Conservation (phyloP, 1,140 invertebrate species). For the Batillaria attramentaria region DNA sequence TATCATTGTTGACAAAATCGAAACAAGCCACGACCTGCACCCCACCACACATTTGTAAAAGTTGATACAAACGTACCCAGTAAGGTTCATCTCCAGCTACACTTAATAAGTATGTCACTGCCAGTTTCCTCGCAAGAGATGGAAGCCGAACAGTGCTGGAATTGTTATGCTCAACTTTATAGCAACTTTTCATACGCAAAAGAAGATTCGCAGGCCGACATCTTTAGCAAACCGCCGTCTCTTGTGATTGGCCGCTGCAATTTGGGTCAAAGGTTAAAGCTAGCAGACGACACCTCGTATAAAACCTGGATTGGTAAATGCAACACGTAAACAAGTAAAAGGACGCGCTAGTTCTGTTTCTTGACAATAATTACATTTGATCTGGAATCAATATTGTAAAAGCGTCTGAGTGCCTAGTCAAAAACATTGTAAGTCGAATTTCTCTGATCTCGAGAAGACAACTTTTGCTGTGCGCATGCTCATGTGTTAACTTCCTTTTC, state of each 20-base stretch:
- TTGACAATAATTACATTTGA: too few species aligned
- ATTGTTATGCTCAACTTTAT: not conserved
- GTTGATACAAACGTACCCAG: not conserved
- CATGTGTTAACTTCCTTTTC: constrained; percentile 58
- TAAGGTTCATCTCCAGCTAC: not conserved
- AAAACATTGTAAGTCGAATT: too few species aligned
- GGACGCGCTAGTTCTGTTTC: too few species aligned
- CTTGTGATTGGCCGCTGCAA: not conserved
- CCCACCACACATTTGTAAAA: not conserved
- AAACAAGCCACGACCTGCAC: constrained; percentile 30
- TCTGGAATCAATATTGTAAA: too few species aligned
- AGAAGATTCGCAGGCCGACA: not conserved
- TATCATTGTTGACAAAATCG: not conserved
- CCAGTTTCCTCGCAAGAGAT: not conserved
- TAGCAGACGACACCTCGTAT: too few species aligned
- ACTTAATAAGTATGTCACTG: not conserved
- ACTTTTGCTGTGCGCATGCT: constrained; percentile 38
- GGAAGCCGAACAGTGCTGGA: not conserved
- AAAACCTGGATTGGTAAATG: too few species aligned
- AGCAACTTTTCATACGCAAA: not conserved
- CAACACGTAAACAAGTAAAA: too few species aligned
- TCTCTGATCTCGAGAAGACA: too few species aligned
- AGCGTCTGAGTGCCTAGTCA: too few species aligned
- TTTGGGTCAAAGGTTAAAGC: not conserved
- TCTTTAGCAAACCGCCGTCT: not conserved